A percentile compares a stretch with the other conserved stretches of the same genome.
Evolutionary conservation across 2,797 vertebrate genomes (phyloP).

Genomic region (Cuniculus paca): DNA sequence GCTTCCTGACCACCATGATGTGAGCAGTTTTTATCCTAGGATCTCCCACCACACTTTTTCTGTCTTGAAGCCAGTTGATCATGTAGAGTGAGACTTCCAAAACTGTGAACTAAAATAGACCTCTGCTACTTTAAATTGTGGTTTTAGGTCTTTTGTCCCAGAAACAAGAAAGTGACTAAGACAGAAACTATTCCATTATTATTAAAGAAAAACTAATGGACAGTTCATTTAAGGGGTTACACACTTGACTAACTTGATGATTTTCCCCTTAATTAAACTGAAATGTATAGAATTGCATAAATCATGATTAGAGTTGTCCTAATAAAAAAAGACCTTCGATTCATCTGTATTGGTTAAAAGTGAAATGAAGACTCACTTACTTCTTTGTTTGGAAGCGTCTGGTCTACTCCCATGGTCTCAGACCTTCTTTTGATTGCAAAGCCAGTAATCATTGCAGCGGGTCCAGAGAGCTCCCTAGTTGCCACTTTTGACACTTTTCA

Average conservation of each 20-base stretch:
- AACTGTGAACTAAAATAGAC: background rate
- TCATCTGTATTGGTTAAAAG: constrained; percentile 75
- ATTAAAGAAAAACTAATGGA: constrained; percentile 82
- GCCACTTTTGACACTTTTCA: background rate
- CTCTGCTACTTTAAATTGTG: background rate
- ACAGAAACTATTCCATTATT: constrained; percentile 74
- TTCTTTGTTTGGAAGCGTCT: background rate
- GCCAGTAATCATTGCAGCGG: background rate
- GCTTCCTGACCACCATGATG: background rate
- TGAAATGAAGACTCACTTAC: background rate
- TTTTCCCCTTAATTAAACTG: constrained; percentile 79
- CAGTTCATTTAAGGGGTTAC: constrained; percentile 84
- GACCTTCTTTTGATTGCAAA: background rate
- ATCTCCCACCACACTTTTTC: background rate
- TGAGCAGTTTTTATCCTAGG: background rate
- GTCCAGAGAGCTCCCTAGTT: background rate
- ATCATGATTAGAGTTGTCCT: constrained; percentile 80
- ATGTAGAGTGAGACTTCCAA: background rate
- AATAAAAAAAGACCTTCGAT: constrained; percentile 76
- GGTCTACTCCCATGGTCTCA: background rate
- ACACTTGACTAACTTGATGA: constrained; percentile 82
- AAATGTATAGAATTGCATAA: constrained; percentile 82
- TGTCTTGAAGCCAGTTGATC: background rate
- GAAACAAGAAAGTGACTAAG: background rate
- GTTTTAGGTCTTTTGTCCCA: background rate